Evolutionary conservation across 2,888 invertebrate genomes (phyloP), one percentile per base, ranked within the genome.

Genomic region (Drosophila eohydei): DNA sequence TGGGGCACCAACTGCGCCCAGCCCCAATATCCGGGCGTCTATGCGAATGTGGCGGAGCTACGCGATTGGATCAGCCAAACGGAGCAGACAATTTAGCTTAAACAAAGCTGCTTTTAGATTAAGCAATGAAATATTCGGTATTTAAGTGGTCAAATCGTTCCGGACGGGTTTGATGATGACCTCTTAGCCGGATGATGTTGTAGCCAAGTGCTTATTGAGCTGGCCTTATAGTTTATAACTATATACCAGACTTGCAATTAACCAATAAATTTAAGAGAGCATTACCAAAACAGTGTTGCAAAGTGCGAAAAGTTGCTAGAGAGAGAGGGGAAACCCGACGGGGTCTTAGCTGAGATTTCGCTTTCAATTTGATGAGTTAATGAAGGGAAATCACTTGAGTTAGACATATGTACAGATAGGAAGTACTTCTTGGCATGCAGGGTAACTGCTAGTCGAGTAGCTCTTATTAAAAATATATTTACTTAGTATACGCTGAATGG

Each of bases 1-100:
- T 92, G 91, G 91, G 92, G 92, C 36, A 71, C 54, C 5, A 77
- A 85, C 2, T 92, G 92, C 44, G 91, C 86, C n/a, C 21, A 30
- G 0, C 4, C 77, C 21, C 61, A 70, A 0, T 90, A 85, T 59
- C 91, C 91, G 0, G 90, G 92, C 40, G 90, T 92, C n/a, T 92
- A 86, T 46, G 62, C 90, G 9, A 71, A 90, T 71, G 89, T 92
- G 28, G 85, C 91, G 2, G 64, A 61, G 5, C 70, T 83, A 0
- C 55, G 75, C 1, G 9, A 48, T 8, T 91, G 91, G 91, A 61
- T 91, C 12, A 41, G 59, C 0, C 46, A 52, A 11, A 74, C 84
- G n/a, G 36, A 59, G 30, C 51, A 57, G 26, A 55, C 54, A 8
- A 36, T 60, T 26, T 61, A 41, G 41, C n/a, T 7, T 5, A 16